Base-by-base conservation (phyloP, 2,113 vertebrate genomes). In the Crotalus helleri region DNA sequence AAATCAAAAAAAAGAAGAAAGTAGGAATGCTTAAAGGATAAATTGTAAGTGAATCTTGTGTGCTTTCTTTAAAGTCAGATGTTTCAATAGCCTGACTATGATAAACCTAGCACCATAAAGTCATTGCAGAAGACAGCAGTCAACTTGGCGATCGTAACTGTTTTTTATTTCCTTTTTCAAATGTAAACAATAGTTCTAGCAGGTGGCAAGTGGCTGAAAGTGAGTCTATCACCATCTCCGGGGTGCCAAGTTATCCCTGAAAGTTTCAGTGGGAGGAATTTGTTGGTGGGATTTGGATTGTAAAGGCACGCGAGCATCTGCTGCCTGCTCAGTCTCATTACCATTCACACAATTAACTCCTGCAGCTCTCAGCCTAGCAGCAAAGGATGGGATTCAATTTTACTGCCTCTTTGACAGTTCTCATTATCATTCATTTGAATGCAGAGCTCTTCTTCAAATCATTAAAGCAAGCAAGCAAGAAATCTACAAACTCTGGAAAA, bases 261-360 rank as follows among this genome's bases (percentile, higher is more conserved):
- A 95, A 95, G 96, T 95, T 98, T 97, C 96, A 95, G 97, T 97
- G 97, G 96, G 96, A 97, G 97, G 98, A 98, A 97, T 97, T 97
- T 97, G 97, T 97, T 95, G 96, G 97, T 96, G 96, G 96, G 97
- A 97, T 97, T 97, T 96, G 97, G 97, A 98, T 99, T 99, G 99
- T 99, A 98, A 98, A 99, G 99, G 99, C 99, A 99, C 97, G 98
- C 97, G 98, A 99, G 98, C 98, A 99, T 99, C 99, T 99, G 99
- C 98, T 97, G 97, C 98, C 97, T 98, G 97, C 97, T 98, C 97
- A 95, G 97, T 96, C 98, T 98, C 98, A 99, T 98, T 98, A 98
- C 94, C 98, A 98, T 98, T 98, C 97, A 98, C 98, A 98, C 98
- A 98, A 98, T 98, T 97, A 98, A 97, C 98, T 98, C 98, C 96